phyloP scores from a whole-genome alignment of 2,113 vertebrate genomes.

The Peromyscus leucopus region DNA sequence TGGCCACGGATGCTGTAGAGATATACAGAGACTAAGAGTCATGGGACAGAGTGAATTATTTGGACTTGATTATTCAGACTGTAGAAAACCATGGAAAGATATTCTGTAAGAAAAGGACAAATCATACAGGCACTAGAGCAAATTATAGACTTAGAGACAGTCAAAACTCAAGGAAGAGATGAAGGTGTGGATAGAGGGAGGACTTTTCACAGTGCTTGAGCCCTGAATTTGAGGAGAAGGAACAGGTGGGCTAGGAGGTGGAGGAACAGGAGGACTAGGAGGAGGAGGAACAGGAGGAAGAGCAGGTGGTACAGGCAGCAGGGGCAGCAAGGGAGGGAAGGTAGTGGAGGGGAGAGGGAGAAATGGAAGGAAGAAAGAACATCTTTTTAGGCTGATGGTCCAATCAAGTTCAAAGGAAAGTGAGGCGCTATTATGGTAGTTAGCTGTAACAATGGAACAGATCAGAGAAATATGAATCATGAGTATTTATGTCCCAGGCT shows the following conservation, averaged over 20 bases:
- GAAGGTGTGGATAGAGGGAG: not conserved
- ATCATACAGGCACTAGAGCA: not conserved
- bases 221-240: not conserved
- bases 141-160: not conserved
- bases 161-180: not conserved
- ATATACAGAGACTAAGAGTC: not conserved
- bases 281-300: not conserved
- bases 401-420: not conserved
- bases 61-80: not conserved
- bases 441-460: not conserved
- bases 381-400: not conserved
- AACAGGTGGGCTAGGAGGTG: not conserved
- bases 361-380: not conserved
- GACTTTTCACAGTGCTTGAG: not conserved
- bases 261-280: no score
- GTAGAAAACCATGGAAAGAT: not conserved
- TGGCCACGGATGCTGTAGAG: not conserved
- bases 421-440: not conserved
- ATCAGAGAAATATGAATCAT: not conserved
- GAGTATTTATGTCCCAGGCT: not conserved
- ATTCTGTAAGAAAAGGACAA: not conserved
- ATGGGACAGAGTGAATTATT: not conserved
- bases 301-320: not conserved
- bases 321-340: not conserved
- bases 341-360: not conserved